These are phyloP conservation scores for Leptoteleia sp. DNA, from an alignment of 1,140 invertebrate species.

Conservation along the genomic window DNA sequence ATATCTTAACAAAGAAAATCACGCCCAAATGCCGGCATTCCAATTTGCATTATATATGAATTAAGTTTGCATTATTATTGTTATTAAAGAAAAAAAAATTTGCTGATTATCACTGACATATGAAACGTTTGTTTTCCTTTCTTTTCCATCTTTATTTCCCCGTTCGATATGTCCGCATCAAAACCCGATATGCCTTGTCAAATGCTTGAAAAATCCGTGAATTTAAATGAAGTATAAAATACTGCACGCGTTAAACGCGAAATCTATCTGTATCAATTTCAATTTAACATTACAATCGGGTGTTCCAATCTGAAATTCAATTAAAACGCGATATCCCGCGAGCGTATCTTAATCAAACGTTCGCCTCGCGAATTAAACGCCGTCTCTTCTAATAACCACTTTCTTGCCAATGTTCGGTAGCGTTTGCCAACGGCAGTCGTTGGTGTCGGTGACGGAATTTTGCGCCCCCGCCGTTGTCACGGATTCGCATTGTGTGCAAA, in stretches of 20 bases:
- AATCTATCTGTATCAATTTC: constrained; percentile 41
- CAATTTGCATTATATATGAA: too few species aligned
- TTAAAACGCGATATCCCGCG: constrained; percentile 30
- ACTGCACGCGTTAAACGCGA: too few species aligned
- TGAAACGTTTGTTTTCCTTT: not conserved
- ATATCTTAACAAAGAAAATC: too few species aligned
- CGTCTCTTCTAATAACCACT: constrained; percentile 15
- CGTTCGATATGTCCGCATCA: constrained; percentile 11
- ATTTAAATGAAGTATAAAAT: constrained; percentile 35
- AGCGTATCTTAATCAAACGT: constrained; percentile 41
- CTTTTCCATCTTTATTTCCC: too few species aligned
- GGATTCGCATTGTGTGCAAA: constrained; percentile 50
- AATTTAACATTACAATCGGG: constrained; percentile 47
- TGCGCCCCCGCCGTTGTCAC: not conserved
- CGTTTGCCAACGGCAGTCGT: not conserved
- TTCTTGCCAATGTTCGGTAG: constrained; percentile 7
- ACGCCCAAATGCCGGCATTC: too few species aligned
- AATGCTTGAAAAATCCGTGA: constrained; percentile 7
- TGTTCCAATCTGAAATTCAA: constrained; percentile 51
- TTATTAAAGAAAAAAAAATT: not conserved
- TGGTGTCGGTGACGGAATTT: too few species aligned
- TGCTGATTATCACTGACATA: constrained; percentile 1
- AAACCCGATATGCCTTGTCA: constrained; percentile 11
- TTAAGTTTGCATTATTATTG: too few species aligned
- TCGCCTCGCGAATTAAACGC: constrained; percentile 18